These are phyloP conservation scores for Eulemur coronatus DNA, from an alignment of 2,797 vertebrate genomes.

Conservation along the genomic window DNA sequence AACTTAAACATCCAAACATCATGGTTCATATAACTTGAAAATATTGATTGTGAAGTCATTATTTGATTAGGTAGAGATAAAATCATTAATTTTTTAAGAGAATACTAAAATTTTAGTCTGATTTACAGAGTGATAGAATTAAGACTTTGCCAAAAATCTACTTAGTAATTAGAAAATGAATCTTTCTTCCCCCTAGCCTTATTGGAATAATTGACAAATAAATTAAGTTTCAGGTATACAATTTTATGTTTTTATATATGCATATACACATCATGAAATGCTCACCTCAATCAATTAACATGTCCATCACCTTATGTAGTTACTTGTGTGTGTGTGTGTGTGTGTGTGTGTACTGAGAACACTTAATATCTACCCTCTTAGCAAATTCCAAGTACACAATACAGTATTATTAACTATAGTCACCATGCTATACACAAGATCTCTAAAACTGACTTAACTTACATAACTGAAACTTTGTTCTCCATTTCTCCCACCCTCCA, in stretches of 20 bases:
- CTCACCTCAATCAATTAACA: background rate
- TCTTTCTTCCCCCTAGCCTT: background rate
- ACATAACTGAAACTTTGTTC: background rate
- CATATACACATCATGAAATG: background rate
- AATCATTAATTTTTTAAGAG: background rate
- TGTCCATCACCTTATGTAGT: background rate
- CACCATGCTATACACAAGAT: background rate
- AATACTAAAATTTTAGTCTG: background rate
- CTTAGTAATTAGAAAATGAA: background rate
- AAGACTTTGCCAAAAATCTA: background rate
- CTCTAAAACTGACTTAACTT: background rate
- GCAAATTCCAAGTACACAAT: background rate
- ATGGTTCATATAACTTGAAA: background rate
- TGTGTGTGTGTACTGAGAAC: background rate
- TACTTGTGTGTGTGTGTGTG: background rate
- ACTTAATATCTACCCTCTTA: background rate
- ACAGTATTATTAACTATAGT: background rate
- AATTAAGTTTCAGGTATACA: background rate
- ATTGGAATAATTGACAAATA: background rate
- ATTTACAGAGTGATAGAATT: background rate
- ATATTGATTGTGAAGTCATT: background rate
- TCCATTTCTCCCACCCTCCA: background rate
- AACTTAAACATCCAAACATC: background rate
- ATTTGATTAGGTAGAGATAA: background rate
- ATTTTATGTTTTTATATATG: background rate